Conservation (phyloP, 2,888 invertebrate genomes). For the Malachius bipustulatus region DNA sequence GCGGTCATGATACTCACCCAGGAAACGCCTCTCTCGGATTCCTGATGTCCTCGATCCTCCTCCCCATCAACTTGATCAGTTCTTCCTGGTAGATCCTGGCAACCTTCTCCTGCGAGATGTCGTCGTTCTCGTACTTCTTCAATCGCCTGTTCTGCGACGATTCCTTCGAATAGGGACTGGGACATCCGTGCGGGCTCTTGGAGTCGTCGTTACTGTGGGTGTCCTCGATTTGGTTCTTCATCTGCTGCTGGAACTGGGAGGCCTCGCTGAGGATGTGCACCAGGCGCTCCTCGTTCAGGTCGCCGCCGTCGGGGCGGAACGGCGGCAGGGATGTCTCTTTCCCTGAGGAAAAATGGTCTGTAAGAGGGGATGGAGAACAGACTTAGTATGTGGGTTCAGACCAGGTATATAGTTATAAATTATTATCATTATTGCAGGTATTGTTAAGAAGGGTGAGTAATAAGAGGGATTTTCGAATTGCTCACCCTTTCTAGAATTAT, state of each 20-base stretch:
- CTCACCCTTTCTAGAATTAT: too few species aligned
- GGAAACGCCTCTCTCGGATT: slow-evolving; percentile 67
- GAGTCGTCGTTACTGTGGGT: slow-evolving; percentile 73
- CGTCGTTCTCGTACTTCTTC: slow-evolving; percentile 84
- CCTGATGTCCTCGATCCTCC: slow-evolving; percentile 61
- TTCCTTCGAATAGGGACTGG: slow-evolving; percentile 69
- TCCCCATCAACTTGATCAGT: slow-evolving; percentile 81
- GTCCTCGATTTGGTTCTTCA: slow-evolving; percentile 51
- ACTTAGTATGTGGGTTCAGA: too few species aligned
- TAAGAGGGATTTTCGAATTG: too few species aligned
- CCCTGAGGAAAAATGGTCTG: slow-evolving; percentile 48
- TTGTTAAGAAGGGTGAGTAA: too few species aligned
- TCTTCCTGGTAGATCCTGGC: slow-evolving; percentile 92
- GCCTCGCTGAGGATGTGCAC: slow-evolving; percentile 90
- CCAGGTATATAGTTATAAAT: background rate
- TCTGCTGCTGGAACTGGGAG: slow-evolving; percentile 55
- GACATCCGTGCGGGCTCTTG: slow-evolving; percentile 67
- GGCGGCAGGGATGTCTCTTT: slow-evolving; percentile 74
- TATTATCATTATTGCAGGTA: background rate
- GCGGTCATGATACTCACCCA: slow-evolving; percentile 61
- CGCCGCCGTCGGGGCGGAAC: slow-evolving; percentile 62
- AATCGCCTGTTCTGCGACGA: slow-evolving; percentile 61
- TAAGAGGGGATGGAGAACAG: too few species aligned
- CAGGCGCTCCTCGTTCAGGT: slow-evolving; percentile 81
- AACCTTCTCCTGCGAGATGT: slow-evolving; percentile 93